Percentiles rank a stretch among this genome's conserved stretches.
Conservation (phyloP, 2,797 vertebrate species). For the Melanotaenia nigrans region DNA sequence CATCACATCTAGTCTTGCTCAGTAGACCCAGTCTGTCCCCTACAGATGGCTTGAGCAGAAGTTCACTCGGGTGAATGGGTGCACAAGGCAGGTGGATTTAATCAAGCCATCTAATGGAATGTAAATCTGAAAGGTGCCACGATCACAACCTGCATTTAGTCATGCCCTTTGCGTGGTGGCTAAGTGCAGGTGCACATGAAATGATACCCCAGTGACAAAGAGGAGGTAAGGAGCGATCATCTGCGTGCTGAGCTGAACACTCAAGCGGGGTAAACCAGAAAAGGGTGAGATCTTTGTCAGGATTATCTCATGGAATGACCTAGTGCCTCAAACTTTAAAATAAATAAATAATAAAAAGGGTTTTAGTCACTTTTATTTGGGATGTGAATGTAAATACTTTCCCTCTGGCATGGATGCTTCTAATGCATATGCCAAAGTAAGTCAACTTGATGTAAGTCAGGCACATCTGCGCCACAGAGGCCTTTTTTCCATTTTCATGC, state of each 20-base stretch:
- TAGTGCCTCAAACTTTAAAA: conserved; percentile 9
- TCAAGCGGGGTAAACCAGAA: conserved; percentile 34
- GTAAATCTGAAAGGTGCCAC: conserved; percentile 68
- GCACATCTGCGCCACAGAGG: conserved; percentile 56
- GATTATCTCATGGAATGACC: conserved; percentile 39
- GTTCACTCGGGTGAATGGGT: conserved; percentile 58
- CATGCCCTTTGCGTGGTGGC: conserved; percentile 44
- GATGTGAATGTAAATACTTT: conserved; percentile 68
- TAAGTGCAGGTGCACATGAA: conserved; percentile 67
- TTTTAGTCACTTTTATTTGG: conserved; percentile 48
- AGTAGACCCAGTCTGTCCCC: conserved; percentile 54
- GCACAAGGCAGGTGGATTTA: conserved; percentile 74
- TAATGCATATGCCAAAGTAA: conserved; percentile 65
- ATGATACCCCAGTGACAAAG: conserved; percentile 55
- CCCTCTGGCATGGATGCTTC: conserved; percentile 46
- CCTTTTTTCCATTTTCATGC: conserved; percentile 51
- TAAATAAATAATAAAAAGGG: background rate
- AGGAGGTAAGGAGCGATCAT: conserved; percentile 38
- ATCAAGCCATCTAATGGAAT: conserved; percentile 77
- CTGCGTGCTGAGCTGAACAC: conserved; percentile 64
- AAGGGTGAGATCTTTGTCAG: conserved; percentile 37
- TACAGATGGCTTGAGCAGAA: conserved; percentile 66
- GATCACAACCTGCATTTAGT: conserved; percentile 63
- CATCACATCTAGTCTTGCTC: conserved; percentile 62
- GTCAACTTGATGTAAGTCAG: conserved; percentile 64